Percentiles rank a stretch among this genome's conserved stretches.
These are phyloP conservation scores for Microcebus griseorufus DNA, from an alignment of 2,113 vertebrate species.

Conservation along the genomic window DNA sequence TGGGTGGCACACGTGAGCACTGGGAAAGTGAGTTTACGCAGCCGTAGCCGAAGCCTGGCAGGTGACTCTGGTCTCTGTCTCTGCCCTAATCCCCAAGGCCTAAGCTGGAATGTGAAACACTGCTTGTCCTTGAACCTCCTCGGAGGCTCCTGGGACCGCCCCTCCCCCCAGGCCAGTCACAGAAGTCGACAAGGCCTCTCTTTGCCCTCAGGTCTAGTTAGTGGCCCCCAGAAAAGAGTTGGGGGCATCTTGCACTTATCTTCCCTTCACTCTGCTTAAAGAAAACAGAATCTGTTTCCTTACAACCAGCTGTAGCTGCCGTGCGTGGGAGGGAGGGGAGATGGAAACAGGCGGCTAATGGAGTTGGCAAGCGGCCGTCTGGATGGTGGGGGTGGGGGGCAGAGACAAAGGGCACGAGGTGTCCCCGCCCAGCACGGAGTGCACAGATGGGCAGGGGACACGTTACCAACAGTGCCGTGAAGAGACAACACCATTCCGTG, in stretches of 20 bases:
- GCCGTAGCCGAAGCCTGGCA: fast-evolving
- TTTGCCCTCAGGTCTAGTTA: neutral
- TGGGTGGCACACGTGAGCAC: neutral
- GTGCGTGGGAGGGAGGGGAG: neutral
- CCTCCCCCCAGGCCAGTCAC: too few species aligned
- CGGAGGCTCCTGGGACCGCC: neutral
- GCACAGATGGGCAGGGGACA: neutral
- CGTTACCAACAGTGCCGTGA: fast-evolving
- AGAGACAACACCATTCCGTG: neutral
- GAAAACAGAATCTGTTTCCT: neutral
- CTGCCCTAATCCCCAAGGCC: neutral
- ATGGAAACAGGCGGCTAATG: neutral
- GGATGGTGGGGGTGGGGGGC: neutral
- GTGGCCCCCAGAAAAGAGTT: neutral
- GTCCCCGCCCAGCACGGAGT: fast-evolving
- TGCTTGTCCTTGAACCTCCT: neutral
- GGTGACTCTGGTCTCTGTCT: neutral
- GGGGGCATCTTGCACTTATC: neutral
- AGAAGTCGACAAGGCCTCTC: fast-evolving
- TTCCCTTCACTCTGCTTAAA: neutral
- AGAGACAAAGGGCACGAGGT: neutral
- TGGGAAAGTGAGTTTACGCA: fast-evolving
- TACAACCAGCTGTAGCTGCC: neutral
- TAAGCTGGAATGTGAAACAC: fast-evolving
- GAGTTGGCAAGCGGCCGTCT: neutral